Evolutionary conservation across 2,113 vertebrate genomes (phyloP).

Genomic region (Gymnorhina tibicen): DNA sequence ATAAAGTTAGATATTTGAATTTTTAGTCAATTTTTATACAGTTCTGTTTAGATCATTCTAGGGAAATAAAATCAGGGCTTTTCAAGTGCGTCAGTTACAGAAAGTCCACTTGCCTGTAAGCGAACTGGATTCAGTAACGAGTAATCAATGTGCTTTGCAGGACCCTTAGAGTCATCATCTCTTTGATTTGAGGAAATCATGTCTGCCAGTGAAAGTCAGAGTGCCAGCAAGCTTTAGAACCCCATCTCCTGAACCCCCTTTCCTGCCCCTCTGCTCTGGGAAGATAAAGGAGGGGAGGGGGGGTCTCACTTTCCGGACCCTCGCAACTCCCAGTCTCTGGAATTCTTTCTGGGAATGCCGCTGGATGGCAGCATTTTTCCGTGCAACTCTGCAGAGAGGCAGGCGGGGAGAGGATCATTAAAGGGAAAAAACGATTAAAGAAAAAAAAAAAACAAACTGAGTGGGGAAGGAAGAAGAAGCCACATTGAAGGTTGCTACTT

Average conservation of each 20-base stretch:
- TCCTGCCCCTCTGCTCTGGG: background rate
- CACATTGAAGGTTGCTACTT: background rate
- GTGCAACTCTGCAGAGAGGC: background rate
- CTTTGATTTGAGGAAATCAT: background rate
- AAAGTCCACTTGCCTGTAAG: background rate
- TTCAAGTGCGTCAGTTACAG: background rate
- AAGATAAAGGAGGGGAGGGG: background rate
- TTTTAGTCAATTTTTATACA: background rate
- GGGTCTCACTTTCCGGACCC: background rate
- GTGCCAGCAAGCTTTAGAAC: background rate
- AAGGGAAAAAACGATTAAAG: background rate
- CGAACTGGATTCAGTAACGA: background rate
- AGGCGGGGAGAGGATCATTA: background rate
- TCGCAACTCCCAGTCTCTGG: background rate
- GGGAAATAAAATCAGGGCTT: background rate
- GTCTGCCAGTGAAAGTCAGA: background rate
- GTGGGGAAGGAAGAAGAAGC: background rate
- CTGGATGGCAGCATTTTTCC: slow-evolving; percentile 64
- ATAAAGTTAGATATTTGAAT: background rate
- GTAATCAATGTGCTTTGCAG: background rate
- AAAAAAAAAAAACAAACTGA: background rate
- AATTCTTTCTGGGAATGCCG: background rate
- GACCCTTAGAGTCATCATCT: background rate
- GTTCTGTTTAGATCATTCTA: background rate
- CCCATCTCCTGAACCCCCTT: background rate